phyloP scores from a whole-genome alignment of 2,113 vertebrate species.

The Gracilinanus agilis region DNA sequence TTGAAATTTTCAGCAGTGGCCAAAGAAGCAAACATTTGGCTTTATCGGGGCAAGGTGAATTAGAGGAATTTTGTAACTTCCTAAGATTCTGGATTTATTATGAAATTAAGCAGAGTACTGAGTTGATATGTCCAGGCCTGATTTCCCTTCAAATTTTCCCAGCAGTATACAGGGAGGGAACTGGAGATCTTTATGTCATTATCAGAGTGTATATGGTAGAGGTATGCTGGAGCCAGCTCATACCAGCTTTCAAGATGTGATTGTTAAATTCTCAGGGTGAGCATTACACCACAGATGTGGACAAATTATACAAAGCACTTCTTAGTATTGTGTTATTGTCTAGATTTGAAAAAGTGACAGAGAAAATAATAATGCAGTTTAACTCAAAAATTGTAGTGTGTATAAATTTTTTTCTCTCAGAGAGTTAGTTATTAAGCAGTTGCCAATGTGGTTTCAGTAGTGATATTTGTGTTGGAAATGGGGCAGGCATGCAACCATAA shows the following conservation, averaged over 20 bases:
- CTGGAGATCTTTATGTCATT: background rate
- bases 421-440: background rate
- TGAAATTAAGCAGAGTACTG: background rate
- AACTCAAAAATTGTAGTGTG: background rate
- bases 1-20: constrained; percentile 95
- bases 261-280: background rate
- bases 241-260: background rate
- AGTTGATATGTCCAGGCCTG: background rate
- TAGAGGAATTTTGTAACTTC: background rate
- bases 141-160: background rate
- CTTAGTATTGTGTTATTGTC: background rate
- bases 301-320: background rate
- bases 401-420: background rate
- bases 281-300: background rate
- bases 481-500: background rate
- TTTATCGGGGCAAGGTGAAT: background rate
- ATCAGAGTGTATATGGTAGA: too few relatives aligned
- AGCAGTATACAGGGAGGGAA: background rate
- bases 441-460: background rate
- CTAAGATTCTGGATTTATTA: constrained; percentile 79
- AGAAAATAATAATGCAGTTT: background rate
- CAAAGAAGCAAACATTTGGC: constrained; percentile 85
- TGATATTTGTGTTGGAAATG: background rate
- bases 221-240: background rate
- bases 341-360: background rate